Base-by-base conservation (phyloP, 2,797 vertebrate genomes). In the Saxicola maurus region DNA sequence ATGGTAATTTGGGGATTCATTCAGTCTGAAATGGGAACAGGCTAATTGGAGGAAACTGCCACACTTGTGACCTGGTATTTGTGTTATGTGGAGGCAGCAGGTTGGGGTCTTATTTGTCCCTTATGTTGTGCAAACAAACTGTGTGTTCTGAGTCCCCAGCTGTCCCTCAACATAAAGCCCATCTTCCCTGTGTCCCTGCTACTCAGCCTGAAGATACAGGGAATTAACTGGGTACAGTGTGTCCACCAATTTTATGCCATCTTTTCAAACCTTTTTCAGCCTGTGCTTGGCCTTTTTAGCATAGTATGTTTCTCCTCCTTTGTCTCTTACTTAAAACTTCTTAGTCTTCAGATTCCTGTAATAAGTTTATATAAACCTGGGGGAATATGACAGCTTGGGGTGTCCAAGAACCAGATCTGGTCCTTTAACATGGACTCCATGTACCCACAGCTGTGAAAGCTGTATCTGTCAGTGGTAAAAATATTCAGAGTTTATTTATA, bases 31-130 rank as follows among this genome's bases (percentile, higher is more conserved):
- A 14, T 24, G 24, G 60, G 62, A 56, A 1, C 42, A 55, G 68
- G 40, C 51, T 15, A 7, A 33, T 37, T 31, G n/a, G 42, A 46
- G 42, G n/a, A 38, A 76, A 13, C 30, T 69, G 24, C 10, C 4
- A 0, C 38, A 3, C 0, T 13, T 67, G 17, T 69, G 12, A 24
- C 1, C 1, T 1, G 24, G 14, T 56, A 4, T 69, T 46, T 35
- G 24, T 61, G 55, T 66, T 51, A 5, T 0, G 3, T 45, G 72
- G 59, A 60, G 65, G 49, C 37, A 21, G 1, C 37, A 40, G 49
- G 51, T 3, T 30, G 62, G 35, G 65, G 23, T 33, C 64, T 65
- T 0, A 0, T 13, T 51, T 74, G 71, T 75, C 19, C 51, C 62
- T 27, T 1, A 37, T 27, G 4, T 2, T 56, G 55, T 15, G 56